A percentile compares a stretch with the other conserved stretches of the same genome.
Conservation (phyloP, 2,888 invertebrate genomes). For the Apamea crenata region DNA sequence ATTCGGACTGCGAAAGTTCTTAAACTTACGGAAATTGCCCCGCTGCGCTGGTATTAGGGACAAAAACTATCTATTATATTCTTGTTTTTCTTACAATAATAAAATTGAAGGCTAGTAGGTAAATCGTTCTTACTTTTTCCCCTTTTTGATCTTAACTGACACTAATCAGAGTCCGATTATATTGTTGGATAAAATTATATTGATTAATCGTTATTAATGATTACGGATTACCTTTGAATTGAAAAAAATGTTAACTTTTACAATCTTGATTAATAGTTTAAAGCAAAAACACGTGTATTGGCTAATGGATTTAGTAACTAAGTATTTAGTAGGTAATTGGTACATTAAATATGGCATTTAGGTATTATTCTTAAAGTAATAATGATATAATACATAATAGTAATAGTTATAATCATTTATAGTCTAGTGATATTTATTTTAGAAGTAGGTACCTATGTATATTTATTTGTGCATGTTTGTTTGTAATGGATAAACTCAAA, state of each 20-base stretch:
- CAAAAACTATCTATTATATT: not conserved
- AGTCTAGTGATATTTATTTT: too few species aligned
- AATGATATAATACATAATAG: too few species aligned
- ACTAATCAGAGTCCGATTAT: not conserved
- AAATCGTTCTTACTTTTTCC: not conserved
- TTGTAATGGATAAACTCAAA: not conserved
- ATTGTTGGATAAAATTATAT: not conserved
- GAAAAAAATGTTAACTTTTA: slow-evolving; percentile 10
- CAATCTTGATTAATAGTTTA: slow-evolving; percentile 64
- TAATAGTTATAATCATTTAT: too few species aligned
- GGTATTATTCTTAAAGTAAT: not conserved
- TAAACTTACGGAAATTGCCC: not conserved
- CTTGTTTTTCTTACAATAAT: not conserved
- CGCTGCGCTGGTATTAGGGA: not conserved
- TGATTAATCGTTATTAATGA: slow-evolving; percentile 69
- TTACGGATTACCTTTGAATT: slow-evolving; percentile 37
- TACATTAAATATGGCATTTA: not conserved
- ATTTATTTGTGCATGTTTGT: not conserved
- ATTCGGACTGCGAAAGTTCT: not conserved
- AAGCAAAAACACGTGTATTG: slow-evolving; percentile 3
- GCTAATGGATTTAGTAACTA: not conserved
- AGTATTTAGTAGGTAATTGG: not conserved
- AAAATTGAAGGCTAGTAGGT: not conserved
- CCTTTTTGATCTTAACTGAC: slow-evolving; percentile 13
- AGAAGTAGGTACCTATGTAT: too few species aligned